phyloP scores from a whole-genome alignment of 1,140 invertebrate species.

The Macrobrachium nipponense region DNA sequence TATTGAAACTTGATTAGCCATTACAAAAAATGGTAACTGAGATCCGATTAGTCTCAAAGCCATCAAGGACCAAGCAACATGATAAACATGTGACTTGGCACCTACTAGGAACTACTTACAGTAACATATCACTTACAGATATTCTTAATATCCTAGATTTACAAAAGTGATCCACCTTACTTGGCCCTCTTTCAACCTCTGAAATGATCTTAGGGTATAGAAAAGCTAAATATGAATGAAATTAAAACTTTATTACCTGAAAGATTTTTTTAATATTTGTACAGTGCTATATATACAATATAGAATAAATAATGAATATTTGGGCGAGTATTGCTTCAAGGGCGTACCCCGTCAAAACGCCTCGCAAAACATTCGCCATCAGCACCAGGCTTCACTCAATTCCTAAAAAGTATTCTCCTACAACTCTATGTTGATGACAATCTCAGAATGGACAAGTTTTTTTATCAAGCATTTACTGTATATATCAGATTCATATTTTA shows the following conservation, averaged over 20 bases:
- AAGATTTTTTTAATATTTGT: constrained; percentile 55
- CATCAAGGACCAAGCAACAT: too few relatives aligned
- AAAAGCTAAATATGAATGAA: constrained; percentile 42
- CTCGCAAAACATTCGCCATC: constrained; percentile 9
- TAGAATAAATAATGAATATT: constrained; percentile 48
- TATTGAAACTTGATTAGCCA: too few relatives aligned
- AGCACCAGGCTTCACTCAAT: constrained; percentile 9
- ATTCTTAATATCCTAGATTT: too few relatives aligned
- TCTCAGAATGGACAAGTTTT: constrained; percentile 31
- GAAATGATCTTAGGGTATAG: too few relatives aligned
- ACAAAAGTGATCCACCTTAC: too few relatives aligned
- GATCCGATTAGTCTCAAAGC: too few relatives aligned
- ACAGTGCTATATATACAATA: constrained; percentile 60
- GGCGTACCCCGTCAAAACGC: constrained; percentile 1
- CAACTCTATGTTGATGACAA: background rate
- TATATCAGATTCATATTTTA: constrained; percentile 47
- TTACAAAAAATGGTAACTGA: too few relatives aligned
- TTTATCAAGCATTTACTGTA: constrained; percentile 28
- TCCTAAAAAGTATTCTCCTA: constrained; percentile 7
- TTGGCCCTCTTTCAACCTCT: too few relatives aligned
- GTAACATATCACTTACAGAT: too few relatives aligned
- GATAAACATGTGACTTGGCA: too few relatives aligned
- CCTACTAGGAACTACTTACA: too few relatives aligned
- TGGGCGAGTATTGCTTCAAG: constrained; percentile 31
- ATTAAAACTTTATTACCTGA: constrained; percentile 61